Conservation (phyloP, 2,888 invertebrate genomes). For the Erebia palarica region DNA sequence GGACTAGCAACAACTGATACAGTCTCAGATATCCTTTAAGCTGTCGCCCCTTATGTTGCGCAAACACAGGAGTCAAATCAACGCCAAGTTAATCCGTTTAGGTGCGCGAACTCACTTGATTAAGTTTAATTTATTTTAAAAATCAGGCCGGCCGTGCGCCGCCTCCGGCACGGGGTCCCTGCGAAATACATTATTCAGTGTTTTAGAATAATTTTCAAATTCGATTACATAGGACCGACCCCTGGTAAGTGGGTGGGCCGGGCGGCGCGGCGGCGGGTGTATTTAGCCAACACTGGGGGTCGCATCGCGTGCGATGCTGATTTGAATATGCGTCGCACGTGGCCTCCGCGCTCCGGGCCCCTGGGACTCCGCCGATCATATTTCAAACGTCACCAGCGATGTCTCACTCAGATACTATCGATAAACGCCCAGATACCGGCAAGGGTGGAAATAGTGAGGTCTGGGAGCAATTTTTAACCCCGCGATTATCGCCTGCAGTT, state of each 20-base stretch:
- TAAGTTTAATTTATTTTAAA: constrained; percentile 83
- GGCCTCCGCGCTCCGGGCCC: constrained; percentile 62
- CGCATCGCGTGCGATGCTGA: constrained; percentile 78
- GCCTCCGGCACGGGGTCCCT: constrained; percentile 76
- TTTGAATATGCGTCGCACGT: constrained; percentile 82
- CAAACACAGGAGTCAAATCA: constrained; percentile 80
- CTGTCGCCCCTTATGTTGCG: constrained; percentile 68
- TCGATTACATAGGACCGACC: constrained; percentile 83
- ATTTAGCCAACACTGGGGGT: constrained; percentile 83
- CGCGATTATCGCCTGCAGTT: constrained; percentile 80
- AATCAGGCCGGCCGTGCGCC: constrained; percentile 72
- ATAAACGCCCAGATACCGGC: constrained; percentile 76
- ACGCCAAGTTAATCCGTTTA: constrained; percentile 82
- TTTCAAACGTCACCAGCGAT: constrained; percentile 82
- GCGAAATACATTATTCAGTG: constrained; percentile 82
- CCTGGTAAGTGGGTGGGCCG: constrained; percentile 69
- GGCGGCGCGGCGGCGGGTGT: constrained; percentile 65
- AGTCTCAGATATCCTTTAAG: constrained; percentile 70
- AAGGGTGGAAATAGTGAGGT: constrained; percentile 76
- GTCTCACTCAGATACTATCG: constrained; percentile 83
- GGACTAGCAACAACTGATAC: constrained; percentile 60
- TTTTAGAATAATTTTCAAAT: constrained; percentile 84
- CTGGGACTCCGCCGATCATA: constrained; percentile 79
- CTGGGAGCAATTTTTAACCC: constrained; percentile 75
- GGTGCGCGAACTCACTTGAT: constrained; percentile 82